Evolutionary conservation across 2,888 invertebrate species (phyloP), one percentile per base, ranked within the genome.

Genomic region (Sinhomidia bicolor): DNA sequence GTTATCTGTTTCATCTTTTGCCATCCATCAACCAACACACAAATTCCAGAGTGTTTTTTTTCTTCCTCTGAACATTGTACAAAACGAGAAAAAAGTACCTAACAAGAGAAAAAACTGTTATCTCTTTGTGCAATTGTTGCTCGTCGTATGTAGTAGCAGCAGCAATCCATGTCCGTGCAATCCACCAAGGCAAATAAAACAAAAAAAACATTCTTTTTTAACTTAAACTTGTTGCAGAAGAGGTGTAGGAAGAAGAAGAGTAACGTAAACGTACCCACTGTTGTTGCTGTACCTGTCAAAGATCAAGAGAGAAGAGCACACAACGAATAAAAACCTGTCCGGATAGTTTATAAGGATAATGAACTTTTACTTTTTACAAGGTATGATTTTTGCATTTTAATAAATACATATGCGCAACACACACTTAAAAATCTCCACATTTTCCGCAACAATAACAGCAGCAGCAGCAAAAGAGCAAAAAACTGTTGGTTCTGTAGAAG

Each of bases 321-420:
- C 32, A n/a, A 81, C 80, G 82, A 81, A 65, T 82, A 36, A 85
- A 87, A 89, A 89, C 88, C 85, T 85, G 88, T 89, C 85, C 85
- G 80, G 85, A 88, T 78, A 65, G 84, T 89, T 89, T 85, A 74
- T 89, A 85, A 88, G 88, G 85, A 89, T 89, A 85, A 89, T 85
- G 88, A 89, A 89, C 85, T 89, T 89, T 89, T 89, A 89, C 84
- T 89, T 89, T 88, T 83, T 60, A 83, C 54, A 78, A 29, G 32
- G 36, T 32, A 57, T 65, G 54, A 41, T 88, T 82, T 83, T 54
- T 78, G 87, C 62, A 87, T 36, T 74, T 74, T 74, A 78, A 74
- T 41, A 47, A 57, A 57, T 17, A 57, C 57, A 51, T 10, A 41
- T 14, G 32, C 17, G 17, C 47, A 74, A 54, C 20, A 57, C 20